Evolutionary conservation across 2,888 invertebrate species (phyloP).

Genomic region (Acanthopleura granulata): DNA sequence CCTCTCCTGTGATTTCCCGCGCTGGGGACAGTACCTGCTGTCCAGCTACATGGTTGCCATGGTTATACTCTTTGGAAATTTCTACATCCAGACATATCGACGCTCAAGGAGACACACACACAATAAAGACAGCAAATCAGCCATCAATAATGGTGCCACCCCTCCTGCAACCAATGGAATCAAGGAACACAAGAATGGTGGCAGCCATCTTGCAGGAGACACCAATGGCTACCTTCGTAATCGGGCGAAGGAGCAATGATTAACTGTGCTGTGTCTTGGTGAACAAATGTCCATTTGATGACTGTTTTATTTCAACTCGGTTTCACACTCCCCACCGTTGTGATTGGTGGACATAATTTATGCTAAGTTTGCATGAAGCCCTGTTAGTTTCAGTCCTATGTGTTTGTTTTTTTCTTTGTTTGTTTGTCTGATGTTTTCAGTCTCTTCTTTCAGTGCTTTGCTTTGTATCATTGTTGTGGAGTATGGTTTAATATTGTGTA

Average conservation of each 20-base stretch:
- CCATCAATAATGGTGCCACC: neutral
- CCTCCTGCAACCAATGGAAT: slow-evolving; percentile 15
- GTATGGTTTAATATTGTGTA: no score
- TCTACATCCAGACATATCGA: slow-evolving; percentile 76
- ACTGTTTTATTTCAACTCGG: no score
- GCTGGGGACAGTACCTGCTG: slow-evolving; percentile 72
- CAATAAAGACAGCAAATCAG: neutral
- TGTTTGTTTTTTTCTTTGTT: no score
- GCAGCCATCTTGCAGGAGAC: neutral
- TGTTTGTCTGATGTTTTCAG: no score
- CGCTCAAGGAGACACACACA: slow-evolving; percentile 8
- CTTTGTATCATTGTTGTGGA: no score
- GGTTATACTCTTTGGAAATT: slow-evolving; percentile 94
- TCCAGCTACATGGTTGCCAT: slow-evolving; percentile 89
- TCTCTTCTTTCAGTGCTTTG: no score
- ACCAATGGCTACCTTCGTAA: slow-evolving; percentile 11
- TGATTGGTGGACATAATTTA: no score
- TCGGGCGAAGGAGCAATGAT: neutral
- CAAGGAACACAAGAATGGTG: slow-evolving; percentile 14
- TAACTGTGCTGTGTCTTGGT: no score
- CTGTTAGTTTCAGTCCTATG: no score
- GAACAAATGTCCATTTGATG: no score
- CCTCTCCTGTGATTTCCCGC: slow-evolving; percentile 87
- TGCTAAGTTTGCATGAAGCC: no score
- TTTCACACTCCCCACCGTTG: no score